These are phyloP conservation scores for Trachops cirrhosus DNA, from an alignment of 2,797 vertebrate species.

Conservation along the genomic window DNA sequence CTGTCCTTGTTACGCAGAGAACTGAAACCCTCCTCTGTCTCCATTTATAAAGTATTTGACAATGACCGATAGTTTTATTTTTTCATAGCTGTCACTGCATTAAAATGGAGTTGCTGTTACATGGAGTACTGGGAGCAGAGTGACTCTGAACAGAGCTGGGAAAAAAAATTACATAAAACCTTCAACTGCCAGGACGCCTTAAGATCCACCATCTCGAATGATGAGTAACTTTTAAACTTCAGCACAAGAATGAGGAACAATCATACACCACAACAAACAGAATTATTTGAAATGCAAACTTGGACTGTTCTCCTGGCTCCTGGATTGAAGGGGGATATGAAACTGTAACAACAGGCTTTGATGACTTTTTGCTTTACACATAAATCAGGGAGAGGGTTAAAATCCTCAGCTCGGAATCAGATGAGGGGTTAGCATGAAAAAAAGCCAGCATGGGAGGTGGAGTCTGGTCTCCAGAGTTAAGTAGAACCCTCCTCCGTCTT, in stretches of 20 bases:
- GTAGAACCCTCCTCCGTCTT: neutral
- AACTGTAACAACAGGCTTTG: neutral
- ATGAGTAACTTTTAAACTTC: neutral
- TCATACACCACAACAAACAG: neutral
- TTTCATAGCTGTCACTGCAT: constrained; percentile 59
- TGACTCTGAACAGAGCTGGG: neutral
- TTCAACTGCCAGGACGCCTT: neutral
- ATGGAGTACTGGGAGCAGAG: neutral
- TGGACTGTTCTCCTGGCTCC: neutral
- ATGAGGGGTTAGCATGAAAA: neutral
- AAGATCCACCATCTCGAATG: neutral
- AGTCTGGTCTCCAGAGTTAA: neutral
- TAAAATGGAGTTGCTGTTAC: constrained; percentile 34
- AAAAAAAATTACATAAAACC: neutral
- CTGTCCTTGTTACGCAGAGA: constrained; percentile 66
- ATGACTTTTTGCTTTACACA: neutral
- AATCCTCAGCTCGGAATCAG: neutral
- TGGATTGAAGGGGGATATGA: neutral
- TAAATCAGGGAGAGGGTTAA: neutral
- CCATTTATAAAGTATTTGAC: constrained; percentile 59
- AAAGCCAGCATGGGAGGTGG: neutral
- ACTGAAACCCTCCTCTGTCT: constrained; percentile 70
- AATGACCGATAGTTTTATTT: constrained; percentile 76
- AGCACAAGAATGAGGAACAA: neutral
- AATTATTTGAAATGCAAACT: constrained; percentile 6